phyloP scores from a whole-genome alignment of 2,113 vertebrate genomes.

The Ursus arctos region DNA sequence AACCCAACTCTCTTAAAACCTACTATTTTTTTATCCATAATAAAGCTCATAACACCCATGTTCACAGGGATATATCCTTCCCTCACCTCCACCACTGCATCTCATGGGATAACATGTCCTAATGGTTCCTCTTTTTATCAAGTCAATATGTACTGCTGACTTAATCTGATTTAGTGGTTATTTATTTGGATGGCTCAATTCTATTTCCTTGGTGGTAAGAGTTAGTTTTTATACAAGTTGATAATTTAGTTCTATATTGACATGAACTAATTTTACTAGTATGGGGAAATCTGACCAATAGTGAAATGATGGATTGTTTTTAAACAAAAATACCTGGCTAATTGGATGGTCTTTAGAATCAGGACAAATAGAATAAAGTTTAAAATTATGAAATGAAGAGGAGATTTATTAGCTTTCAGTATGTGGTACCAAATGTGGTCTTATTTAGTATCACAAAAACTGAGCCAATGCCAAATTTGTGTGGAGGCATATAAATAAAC shows the following conservation, averaged over 20 bases:
- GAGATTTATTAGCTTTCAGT: not conserved
- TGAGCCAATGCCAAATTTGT: not conserved
- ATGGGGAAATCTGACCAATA: not conserved
- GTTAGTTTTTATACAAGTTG: not conserved
- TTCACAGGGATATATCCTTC: not conserved
- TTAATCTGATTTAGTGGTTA: not conserved
- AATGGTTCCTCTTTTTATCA: not conserved
- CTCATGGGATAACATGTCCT: not conserved
- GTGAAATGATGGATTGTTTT: not conserved
- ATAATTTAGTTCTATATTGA: not conserved
- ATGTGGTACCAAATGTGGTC: not conserved
- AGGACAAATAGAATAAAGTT: not conserved
- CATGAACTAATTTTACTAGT: not conserved
- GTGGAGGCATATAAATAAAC: not conserved
- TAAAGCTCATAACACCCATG: not conserved
- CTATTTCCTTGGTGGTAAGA: not conserved
- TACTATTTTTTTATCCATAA: not conserved
- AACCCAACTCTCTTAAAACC: not conserved
- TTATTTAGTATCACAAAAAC: not conserved
- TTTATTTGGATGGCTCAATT: not conserved
- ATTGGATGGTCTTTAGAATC: not conserved
- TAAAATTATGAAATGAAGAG: slow-evolving; percentile 11
- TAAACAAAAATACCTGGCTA: not conserved
- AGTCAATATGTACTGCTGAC: not conserved
- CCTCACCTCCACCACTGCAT: not conserved